Base-by-base conservation (phyloP, 2,113 vertebrate species). In the Corydoras maculifer region DNA sequence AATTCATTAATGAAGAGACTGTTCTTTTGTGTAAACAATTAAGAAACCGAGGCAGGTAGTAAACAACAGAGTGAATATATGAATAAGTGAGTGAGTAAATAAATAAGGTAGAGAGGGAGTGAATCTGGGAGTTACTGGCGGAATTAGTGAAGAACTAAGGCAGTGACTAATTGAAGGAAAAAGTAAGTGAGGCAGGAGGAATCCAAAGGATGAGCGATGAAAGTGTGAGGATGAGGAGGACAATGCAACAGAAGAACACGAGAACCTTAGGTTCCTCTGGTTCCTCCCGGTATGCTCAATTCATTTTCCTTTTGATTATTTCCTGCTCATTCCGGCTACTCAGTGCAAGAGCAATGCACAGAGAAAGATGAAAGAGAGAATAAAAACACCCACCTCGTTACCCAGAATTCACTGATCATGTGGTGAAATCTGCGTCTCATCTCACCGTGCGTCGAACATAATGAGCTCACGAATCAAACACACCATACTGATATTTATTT, bases 31-130 rank as follows among this genome's bases (percentile, higher is more conserved):
- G 35, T 43, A 8, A 43, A 43, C 35, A 43, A 5, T 1, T 43
- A 43, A 43, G 35, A 43, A 43, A 43, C 18, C 18, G 18, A 25
- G 18, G 18, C 35, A 43, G 35, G 35, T 43, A 43, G 4, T 43
- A 43, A 43, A 8, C 35, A 43, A 43, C 4, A 43, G 35, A 43
- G 7, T 4, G 7, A 43, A 43, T 43, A 43, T 43, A 4, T 43
- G 35, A 43, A 43, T 8, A 43, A 43, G 35, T 8, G 35, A 43
- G 35, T 11, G 64, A 68, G 50, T 78, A 82, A 84, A 78, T 78
- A 82, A 84, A 78, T 78, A 82, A 70, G 74, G 55, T 58, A 68
- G 82, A 75, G 73, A 76, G 78, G 68, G 73, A 74, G 68, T 80
- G 13, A 70, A 62, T 43, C 4, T 43, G 1, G 35, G 35, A 43